phyloP scores from a whole-genome alignment of 2,797 vertebrate genomes.

The Falco berigora region DNA sequence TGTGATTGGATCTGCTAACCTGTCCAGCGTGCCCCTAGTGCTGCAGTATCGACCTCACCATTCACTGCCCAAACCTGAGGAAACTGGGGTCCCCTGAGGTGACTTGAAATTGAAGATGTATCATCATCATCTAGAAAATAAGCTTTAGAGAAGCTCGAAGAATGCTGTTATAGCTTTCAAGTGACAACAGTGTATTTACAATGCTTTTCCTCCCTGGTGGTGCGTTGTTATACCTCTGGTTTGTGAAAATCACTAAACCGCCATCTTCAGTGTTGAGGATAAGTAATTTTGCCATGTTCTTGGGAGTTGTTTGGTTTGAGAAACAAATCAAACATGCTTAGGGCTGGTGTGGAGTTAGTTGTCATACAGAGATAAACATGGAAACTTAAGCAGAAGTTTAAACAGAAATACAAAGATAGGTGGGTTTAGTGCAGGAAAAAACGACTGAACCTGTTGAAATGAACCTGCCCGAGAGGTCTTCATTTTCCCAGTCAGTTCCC shows the following conservation, averaged over 20 bases:
- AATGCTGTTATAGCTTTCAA: background rate
- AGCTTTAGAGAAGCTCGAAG: background rate
- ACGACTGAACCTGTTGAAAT: background rate
- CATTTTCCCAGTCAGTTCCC: background rate
- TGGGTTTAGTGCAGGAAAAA: background rate
- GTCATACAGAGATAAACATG: background rate
- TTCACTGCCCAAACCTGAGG: background rate
- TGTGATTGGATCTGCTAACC: background rate
- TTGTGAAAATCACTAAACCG: background rate
- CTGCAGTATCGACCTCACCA: accelerated
- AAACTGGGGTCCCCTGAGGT: background rate
- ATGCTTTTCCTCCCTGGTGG: background rate
- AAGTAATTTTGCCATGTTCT: background rate
- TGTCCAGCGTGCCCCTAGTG: background rate
- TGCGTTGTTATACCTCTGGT: background rate
- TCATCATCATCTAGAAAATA: background rate
- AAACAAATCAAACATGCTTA: background rate
- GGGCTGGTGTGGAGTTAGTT: background rate
- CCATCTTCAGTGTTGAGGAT: background rate
- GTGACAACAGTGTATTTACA: background rate
- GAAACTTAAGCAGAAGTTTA: background rate
- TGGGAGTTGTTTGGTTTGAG: background rate
- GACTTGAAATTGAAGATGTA: background rate
- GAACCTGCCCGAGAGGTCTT: background rate
- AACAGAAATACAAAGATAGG: background rate